Conservation (phyloP, 2,113 vertebrate genomes). For the Phaetusa simplex region DNA sequence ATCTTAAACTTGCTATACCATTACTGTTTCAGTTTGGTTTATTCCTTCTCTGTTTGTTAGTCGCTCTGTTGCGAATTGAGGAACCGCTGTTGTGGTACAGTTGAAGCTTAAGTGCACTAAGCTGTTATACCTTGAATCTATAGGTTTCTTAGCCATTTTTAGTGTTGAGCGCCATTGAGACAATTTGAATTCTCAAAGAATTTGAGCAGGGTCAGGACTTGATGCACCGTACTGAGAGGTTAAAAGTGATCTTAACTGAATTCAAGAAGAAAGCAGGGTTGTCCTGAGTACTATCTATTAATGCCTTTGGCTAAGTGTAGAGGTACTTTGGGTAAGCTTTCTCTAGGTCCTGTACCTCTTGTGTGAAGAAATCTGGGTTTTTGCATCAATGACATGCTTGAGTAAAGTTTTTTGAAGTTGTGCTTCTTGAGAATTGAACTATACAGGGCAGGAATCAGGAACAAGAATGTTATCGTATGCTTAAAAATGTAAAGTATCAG, state of each 20-base stretch:
- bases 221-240: neutral
- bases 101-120: neutral
- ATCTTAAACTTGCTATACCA: neutral
- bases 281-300: neutral
- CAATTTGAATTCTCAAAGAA: neutral
- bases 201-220: neutral
- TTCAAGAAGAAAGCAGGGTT: neutral
- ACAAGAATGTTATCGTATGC: neutral
- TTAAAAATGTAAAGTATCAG: neutral
- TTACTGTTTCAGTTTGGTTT: neutral
- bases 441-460: neutral
- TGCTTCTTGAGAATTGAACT: neutral
- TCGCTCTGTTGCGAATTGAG: neutral
- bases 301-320: neutral
- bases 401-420: neutral
- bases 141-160: neutral
- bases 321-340: neutral
- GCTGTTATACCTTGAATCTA: neutral
- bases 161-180: neutral
- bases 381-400: neutral
- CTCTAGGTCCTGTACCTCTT: neutral
- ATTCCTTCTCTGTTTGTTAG: neutral
- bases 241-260: neutral
- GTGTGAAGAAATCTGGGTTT: neutral
- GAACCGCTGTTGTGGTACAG: neutral